phyloP scores from a whole-genome alignment of 2,888 invertebrate species.

The Epicampocera succincta region DNA sequence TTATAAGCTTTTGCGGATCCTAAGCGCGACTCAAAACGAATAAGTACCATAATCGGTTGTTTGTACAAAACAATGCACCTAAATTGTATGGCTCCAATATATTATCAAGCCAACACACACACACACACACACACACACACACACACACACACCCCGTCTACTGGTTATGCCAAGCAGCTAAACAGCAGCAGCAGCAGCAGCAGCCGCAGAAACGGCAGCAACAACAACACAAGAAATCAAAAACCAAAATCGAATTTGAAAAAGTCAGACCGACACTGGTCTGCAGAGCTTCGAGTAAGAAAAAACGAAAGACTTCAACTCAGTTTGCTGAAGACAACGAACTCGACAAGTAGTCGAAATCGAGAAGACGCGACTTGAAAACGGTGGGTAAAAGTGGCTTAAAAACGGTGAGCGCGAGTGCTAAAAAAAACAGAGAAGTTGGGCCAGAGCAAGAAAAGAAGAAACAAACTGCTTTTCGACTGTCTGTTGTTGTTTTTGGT shows the following conservation, averaged over 20 bases:
- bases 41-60: constrained; percentile 55
- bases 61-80: constrained; percentile 65
- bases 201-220: constrained; percentile 27
- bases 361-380: constrained; percentile 63
- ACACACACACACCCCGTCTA: constrained; percentile 1
- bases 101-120: too few relatives aligned
- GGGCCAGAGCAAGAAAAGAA: background rate
- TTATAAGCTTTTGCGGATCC: constrained; percentile 12
- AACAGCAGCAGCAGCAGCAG: constrained; percentile 6
- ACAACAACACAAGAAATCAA: constrained; percentile 33
- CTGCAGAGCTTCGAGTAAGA: constrained; percentile 75
- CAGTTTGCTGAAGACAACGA: constrained; percentile 81
- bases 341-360: constrained; percentile 77
- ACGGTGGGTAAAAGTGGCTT: constrained; percentile 63
- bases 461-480: background rate
- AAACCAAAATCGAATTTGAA: constrained; percentile 26
- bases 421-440: constrained; percentile 32
- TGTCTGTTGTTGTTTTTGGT: constrained; percentile 7
- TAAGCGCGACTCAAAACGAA: constrained; percentile 23
- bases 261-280: constrained; percentile 50
- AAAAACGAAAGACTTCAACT: constrained; percentile 81
- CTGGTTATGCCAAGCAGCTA: background rate
- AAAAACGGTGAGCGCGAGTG: constrained; percentile 43
- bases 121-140: constrained; percentile 19
- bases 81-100: constrained; percentile 39